Conservation (phyloP, 2,113 vertebrate species). For the Anseranas semipalmata region DNA sequence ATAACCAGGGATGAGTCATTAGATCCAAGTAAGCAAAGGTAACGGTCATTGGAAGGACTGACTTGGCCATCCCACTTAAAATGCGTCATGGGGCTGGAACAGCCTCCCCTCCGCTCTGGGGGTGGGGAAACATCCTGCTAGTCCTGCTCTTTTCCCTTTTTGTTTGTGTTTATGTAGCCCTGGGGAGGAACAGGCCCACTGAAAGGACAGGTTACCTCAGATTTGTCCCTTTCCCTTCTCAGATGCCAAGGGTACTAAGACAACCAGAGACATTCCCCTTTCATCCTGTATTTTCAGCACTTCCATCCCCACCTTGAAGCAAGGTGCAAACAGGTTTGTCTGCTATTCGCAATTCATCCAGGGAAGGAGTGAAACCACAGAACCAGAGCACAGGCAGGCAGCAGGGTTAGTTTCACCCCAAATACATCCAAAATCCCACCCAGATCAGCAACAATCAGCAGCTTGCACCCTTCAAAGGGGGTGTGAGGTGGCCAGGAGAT, state of each 20-base stretch:
- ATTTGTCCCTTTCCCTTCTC: accelerated
- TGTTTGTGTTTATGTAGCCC: accelerated
- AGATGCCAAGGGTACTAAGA: not conserved
- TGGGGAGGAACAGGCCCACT: accelerated
- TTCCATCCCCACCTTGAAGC: not conserved
- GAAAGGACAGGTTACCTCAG: not conserved
- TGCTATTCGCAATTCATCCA: not conserved
- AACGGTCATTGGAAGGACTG: not conserved
- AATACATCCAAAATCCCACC: not conserved
- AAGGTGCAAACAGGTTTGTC: not conserved
- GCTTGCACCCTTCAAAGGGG: not conserved
- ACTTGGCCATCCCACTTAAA: accelerated
- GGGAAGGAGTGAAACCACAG: not conserved
- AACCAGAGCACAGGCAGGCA: not conserved
- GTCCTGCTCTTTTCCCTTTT: not conserved
- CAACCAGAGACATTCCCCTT: too few species aligned
- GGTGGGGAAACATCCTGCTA: accelerated
- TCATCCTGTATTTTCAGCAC: not conserved
- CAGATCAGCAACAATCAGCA: not conserved
- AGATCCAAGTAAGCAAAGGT: not conserved
- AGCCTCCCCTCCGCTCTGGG: accelerated
- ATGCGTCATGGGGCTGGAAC: accelerated
- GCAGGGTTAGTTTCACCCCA: not conserved
- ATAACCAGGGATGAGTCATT: accelerated
- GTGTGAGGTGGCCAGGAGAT: not conserved